These are phyloP conservation scores for Lepidotrigona ventralis DNA, from an alignment of 1,140 invertebrate genomes.

Conservation along the genomic window DNA sequence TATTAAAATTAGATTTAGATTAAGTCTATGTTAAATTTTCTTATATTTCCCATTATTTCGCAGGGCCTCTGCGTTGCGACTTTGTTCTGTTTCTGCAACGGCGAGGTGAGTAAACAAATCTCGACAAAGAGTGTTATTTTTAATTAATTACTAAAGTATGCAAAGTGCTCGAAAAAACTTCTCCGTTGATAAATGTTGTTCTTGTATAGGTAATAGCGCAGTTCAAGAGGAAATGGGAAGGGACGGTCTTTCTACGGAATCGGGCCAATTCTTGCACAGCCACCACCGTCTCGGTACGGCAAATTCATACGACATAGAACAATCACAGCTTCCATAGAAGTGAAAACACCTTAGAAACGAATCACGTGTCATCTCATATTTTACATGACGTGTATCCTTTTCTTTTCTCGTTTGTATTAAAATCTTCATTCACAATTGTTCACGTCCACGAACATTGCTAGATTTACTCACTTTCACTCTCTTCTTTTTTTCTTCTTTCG, in stretches of 20 bases:
- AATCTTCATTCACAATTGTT: neutral
- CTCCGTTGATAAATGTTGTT: slow-evolving; percentile 36
- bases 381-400: neutral
- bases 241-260: slow-evolving; percentile 84
- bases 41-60: slow-evolving; percentile 70
- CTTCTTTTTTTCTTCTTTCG: neutral
- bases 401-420: neutral
- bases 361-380: neutral
- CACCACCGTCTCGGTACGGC: slow-evolving; percentile 89
- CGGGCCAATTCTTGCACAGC: slow-evolving; percentile 90
- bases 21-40: neutral
- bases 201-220: slow-evolving; percentile 85
- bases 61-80: slow-evolving; percentile 95
- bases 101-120: slow-evolving; percentile 84
- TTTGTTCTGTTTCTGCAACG: slow-evolving; percentile 97
- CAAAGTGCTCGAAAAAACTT: neutral
- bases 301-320: slow-evolving; percentile 39
- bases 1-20: neutral
- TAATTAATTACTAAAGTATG: neutral
- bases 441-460: neutral
- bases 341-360: slow-evolving; percentile 10
- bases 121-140: neutral
- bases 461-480: neutral
- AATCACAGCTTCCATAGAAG: neutral
- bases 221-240: slow-evolving; percentile 89